Conservation (phyloP, 2,113 vertebrate genomes). For the Pungitius pungitius region DNA sequence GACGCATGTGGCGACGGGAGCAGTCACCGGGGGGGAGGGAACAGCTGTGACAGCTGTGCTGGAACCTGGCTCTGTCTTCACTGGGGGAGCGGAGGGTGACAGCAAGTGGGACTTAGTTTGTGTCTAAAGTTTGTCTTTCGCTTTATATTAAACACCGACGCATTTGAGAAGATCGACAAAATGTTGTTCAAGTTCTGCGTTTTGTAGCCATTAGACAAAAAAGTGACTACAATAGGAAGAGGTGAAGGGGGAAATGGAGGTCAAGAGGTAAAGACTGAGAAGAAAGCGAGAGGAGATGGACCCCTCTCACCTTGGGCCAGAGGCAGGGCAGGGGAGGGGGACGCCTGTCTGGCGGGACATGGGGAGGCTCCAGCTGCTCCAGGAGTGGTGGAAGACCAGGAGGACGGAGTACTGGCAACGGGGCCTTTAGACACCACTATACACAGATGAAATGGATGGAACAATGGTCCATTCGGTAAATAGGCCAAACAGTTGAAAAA, state of each 20-base stretch:
- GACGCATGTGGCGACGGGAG: slow-evolving; percentile 40
- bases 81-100: slow-evolving; percentile 78
- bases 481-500: slow-evolving; percentile 28
- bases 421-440: slow-evolving; percentile 71
- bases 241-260: background rate
- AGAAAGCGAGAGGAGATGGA: slow-evolving; percentile 13
- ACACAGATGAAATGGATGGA: slow-evolving; percentile 51
- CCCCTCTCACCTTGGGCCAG: slow-evolving; percentile 75
- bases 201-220: background rate
- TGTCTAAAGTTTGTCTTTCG: background rate
- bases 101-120: background rate
- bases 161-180: background rate
- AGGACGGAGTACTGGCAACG: slow-evolving; percentile 59
- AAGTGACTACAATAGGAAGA: background rate
- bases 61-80: slow-evolving; percentile 93
- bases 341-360: slow-evolving; percentile 55
- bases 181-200: background rate
- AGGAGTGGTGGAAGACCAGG: slow-evolving; percentile 48
- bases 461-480: slow-evolving; percentile 46
- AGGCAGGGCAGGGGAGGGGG: slow-evolving; percentile 72
- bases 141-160: background rate
- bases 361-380: slow-evolving; percentile 64
- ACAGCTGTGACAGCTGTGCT: slow-evolving; percentile 66
- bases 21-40: slow-evolving; percentile 54
- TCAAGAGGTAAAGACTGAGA: background rate